These are phyloP conservation scores for Patella caerulea DNA, from an alignment of 2,888 invertebrate genomes.

Conservation along the genomic window DNA sequence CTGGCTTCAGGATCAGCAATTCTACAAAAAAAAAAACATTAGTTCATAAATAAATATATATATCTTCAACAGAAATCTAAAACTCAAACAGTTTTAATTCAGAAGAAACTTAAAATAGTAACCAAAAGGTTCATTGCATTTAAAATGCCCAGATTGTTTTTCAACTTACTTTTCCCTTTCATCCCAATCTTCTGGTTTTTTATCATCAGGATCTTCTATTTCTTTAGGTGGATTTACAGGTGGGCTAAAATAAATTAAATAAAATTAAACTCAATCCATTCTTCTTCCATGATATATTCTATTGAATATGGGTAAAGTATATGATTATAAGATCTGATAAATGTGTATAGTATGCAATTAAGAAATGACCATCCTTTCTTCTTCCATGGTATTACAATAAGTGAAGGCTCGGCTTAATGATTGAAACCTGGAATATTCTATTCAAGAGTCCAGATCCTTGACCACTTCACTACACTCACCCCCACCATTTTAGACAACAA, in stretches of 20 bases:
- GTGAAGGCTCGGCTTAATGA: too few relatives aligned
- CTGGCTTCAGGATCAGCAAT: slow-evolving; percentile 89
- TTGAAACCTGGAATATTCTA: too few relatives aligned
- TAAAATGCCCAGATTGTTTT: too few relatives aligned
- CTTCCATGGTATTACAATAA: too few relatives aligned
- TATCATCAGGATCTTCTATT: slow-evolving; percentile 90
- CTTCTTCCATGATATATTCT: too few relatives aligned
- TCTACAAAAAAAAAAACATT: slow-evolving; percentile 47
- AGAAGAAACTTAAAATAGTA: background rate
- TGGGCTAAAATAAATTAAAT: slow-evolving; percentile 74
- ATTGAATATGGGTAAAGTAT: too few relatives aligned
- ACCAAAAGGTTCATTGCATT: background rate
- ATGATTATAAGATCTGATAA: too few relatives aligned
- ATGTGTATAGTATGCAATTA: too few relatives aligned
- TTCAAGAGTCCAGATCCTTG: too few relatives aligned
- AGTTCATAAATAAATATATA: background rate
- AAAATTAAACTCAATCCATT: slow-evolving; percentile 8
- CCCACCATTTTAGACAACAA: background rate
- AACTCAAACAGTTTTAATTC: background rate
- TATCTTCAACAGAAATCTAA: background rate
- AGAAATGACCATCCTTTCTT: too few relatives aligned
- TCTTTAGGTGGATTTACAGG: slow-evolving; percentile 95
- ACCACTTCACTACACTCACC: too few relatives aligned
- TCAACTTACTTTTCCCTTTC: slow-evolving; percentile 82
- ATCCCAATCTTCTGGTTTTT: slow-evolving; percentile 93